Evolutionary conservation across 2,797 vertebrate genomes (phyloP), one percentile per base, ranked within the genome.

Genomic region (Pagetopsis macropterus): DNA sequence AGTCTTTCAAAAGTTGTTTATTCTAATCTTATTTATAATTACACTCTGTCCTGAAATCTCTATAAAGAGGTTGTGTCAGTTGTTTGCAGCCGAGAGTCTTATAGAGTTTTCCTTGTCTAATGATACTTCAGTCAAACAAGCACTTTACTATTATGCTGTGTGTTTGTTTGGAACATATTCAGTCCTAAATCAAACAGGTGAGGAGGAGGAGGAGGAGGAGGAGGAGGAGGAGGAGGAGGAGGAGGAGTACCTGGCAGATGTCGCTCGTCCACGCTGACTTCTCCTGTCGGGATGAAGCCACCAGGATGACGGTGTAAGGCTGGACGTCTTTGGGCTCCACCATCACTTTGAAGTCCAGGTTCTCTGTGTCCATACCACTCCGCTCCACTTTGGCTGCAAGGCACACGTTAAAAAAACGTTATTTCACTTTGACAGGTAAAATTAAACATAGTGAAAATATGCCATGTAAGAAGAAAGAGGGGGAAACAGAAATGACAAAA

Each of bases 211-310:
- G 0, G 23, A 27, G 23, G 23, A 23, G 23, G 23, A 23, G 23
- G 23, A 23, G 23, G 23, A 23, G 23, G 23, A 23, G 23, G 19
- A 55, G 15, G 23, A 55, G 19, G 58, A 55, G 23, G 23, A 27
- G 0, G 33, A 55, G 19, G 58, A 55, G 0, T 84, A 95, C 98
- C 96, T 99, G 98, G 90, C 97, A 99, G 92, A 99, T 98, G 90
- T 99, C 98, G 1, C 98, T 99, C 48, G 96, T 98, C 98, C 98
- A 99, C 0, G 97, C 98, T 1, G 97, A 95, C 90, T 99, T 99
- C 89, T 99, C 98, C 88, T 98, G 97, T 64, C 97, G 86, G 70
- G 97, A 98, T 0, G 98, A 99, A 49, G 98, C 97, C 91, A 99
- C 96, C 0, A 99, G 94, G 88, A 98, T 98, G 72, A 99, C 91